Evolutionary conservation across 2,888 invertebrate species (phyloP).

Genomic region (Carpatolechia fugitivella): DNA sequence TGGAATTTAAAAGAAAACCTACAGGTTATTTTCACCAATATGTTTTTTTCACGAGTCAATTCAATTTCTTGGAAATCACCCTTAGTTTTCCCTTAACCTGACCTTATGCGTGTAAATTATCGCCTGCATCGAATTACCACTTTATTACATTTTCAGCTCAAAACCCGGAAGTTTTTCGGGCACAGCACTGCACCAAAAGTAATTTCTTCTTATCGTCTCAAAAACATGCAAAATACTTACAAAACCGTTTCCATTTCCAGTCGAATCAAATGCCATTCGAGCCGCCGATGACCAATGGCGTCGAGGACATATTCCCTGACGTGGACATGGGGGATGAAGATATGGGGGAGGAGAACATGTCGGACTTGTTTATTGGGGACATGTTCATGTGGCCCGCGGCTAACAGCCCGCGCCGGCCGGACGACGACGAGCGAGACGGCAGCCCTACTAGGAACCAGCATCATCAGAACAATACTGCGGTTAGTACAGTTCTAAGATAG

Average conservation of each 20-base stretch:
- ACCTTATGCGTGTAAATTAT: not conserved
- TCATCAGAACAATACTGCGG: conserved; percentile 35
- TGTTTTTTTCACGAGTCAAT: too few species aligned
- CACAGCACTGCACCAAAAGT: not conserved
- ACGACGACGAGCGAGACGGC: conserved; percentile 35
- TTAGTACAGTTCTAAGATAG: conserved; percentile 20
- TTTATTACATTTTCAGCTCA: too few species aligned
- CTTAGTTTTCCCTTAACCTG: too few species aligned
- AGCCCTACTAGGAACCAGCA: conserved; percentile 17
- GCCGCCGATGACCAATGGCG: conserved; percentile 68
- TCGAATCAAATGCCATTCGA: conserved; percentile 71
- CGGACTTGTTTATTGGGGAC: conserved; percentile 82
- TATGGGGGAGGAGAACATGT: conserved; percentile 84
- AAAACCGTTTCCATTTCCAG: conserved; percentile 29
- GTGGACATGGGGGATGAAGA: conserved; percentile 71
- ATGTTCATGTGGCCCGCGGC: conserved; percentile 82
- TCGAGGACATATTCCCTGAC: conserved; percentile 64
- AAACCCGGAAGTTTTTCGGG: not conserved
- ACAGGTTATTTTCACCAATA: too few species aligned
- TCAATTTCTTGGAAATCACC: too few species aligned
- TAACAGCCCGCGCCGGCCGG: conserved; percentile 41
- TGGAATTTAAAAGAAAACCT: too few species aligned
- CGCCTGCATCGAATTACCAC: too few species aligned
- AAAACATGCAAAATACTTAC: too few species aligned
- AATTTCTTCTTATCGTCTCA: not conserved